Percentiles rank a stretch among this genome's conserved stretches.
Evolutionary conservation across 23 tunicate species (phyloP).

Genomic region (Clavelina lepadiformis): DNA sequence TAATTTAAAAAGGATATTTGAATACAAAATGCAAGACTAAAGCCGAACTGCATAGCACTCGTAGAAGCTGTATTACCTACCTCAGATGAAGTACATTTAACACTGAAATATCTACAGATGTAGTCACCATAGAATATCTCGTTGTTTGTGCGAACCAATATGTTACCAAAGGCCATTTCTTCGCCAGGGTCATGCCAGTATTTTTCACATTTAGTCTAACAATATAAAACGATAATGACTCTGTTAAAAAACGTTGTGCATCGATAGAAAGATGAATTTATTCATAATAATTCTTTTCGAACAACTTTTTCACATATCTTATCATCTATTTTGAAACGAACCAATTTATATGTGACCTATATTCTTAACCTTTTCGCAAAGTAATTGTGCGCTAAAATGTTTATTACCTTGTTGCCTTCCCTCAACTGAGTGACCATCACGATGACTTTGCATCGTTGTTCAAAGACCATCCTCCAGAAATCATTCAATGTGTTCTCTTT

Average conservation of each 20-base stretch:
- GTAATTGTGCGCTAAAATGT: too few relatives aligned
- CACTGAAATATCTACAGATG: not conserved
- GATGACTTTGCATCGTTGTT: slow-evolving; percentile 22
- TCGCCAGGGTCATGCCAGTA: slow-evolving; percentile 31
- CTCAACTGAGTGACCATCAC: slow-evolving; percentile 31
- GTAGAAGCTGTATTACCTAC: not conserved
- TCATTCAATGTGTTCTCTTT: slow-evolving; percentile 70
- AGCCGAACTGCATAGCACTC: not conserved
- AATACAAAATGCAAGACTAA: not conserved
- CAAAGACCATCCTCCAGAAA: slow-evolving; percentile 79
- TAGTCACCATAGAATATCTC: slow-evolving; percentile 4
- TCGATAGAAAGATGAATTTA: too few relatives aligned
- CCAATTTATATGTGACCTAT: too few relatives aligned
- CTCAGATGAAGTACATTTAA: not conserved
- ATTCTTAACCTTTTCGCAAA: too few relatives aligned
- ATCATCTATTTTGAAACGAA: too few relatives aligned
- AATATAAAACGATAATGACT: too few relatives aligned
- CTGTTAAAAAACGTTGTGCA: too few relatives aligned
- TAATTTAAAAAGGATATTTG: not conserved
- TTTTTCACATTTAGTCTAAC: slow-evolving; percentile 7
- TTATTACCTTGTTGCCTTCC: slow-evolving; percentile 33
- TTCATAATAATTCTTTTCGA: too few relatives aligned
- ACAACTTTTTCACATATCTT: too few relatives aligned
- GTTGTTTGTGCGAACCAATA: not conserved
- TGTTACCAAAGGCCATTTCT: slow-evolving; percentile 5